phyloP scores from a whole-genome alignment of 2,113 vertebrate species.

The Arizona elegans region DNA sequence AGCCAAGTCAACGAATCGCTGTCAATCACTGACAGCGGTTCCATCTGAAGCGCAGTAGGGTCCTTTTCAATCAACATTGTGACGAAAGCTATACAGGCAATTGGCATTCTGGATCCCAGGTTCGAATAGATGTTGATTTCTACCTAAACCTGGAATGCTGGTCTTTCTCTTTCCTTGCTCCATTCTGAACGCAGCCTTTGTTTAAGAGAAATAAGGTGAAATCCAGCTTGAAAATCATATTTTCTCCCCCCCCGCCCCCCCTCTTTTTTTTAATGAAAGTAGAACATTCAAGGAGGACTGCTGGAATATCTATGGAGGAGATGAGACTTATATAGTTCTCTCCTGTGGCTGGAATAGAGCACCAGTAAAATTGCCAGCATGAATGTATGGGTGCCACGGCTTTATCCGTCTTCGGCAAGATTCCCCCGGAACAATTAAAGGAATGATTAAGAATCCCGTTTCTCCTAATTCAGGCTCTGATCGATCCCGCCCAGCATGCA shows the following conservation, averaged over 20 bases:
- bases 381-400: background rate
- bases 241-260: background rate
- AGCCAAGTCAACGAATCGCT: background rate
- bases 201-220: background rate
- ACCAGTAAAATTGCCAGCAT: background rate
- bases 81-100: background rate
- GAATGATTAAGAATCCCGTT: background rate
- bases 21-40: background rate
- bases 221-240: background rate
- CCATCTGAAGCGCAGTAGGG: accelerated
- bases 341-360: background rate
- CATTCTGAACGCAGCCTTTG: background rate
- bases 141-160: too few relatives aligned
- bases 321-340: too few relatives aligned
- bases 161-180: background rate
- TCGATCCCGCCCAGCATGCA: conserved; percentile 37
- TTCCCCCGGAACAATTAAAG: conserved; percentile 8
- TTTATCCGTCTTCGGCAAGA: background rate
- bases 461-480: background rate
- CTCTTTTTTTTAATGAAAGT: background rate
- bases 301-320: background rate
- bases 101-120: background rate
- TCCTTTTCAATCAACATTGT: background rate
- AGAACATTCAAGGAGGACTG: background rate
- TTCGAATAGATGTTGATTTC: background rate